Percentiles rank a stretch among this genome's conserved stretches.
Conservation (phyloP, 2,113 vertebrate species). For the Datnioides undecimradiatus region DNA sequence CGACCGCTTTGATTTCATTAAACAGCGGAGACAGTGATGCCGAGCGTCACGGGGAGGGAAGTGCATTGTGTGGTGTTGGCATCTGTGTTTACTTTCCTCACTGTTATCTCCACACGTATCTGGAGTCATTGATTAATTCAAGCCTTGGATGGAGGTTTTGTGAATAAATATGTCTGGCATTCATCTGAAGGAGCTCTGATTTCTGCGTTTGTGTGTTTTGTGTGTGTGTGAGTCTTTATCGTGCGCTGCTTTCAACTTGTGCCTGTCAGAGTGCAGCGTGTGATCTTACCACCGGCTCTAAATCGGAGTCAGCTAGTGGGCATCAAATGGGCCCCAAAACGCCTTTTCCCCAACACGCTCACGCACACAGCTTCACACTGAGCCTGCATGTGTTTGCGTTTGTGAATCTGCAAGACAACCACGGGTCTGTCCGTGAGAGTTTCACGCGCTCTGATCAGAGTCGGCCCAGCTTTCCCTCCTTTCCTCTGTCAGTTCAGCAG, state of each 20-base stretch:
- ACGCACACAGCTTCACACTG: neutral
- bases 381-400: slow-evolving; percentile 20
- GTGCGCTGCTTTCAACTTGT: neutral
- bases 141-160: neutral
- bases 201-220: slow-evolving; percentile 10
- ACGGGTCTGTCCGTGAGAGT: slow-evolving; percentile 6
- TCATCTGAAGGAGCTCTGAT: neutral
- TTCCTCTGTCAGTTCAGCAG: slow-evolving; percentile 12
- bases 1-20: slow-evolving; percentile 29
- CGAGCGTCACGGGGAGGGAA: neutral
- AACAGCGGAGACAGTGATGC: neutral
- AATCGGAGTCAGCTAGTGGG: slow-evolving; percentile 17
- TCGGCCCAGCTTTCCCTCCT: neutral
- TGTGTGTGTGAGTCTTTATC: neutral
- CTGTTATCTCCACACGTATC: neutral
- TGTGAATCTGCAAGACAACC: slow-evolving; percentile 19
- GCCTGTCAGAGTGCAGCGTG: slow-evolving; percentile 37
- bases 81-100: neutral
- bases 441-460: slow-evolving; percentile 11
- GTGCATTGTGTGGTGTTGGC: neutral
- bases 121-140: slow-evolving; percentile 14
- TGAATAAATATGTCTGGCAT: neutral
- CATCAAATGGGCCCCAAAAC: neutral
- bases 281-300: slow-evolving; percentile 13
- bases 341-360: neutral